phyloP scores from a whole-genome alignment of 2,888 invertebrate genomes.

The Antitype chi region DNA sequence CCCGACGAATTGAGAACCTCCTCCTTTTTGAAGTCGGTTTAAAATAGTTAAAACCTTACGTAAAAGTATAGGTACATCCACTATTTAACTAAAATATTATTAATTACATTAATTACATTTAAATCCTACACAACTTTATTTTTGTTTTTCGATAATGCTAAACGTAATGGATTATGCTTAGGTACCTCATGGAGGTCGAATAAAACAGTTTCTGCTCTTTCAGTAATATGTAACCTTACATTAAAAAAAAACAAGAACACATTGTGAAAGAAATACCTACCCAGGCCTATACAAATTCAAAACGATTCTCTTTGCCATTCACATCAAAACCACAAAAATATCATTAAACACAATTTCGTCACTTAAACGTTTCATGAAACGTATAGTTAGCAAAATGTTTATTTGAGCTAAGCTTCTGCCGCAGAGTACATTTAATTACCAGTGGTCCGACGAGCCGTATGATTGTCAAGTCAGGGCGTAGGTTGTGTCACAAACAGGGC shows the following conservation, averaged over 20 bases:
- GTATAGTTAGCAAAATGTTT: conserved; percentile 53
- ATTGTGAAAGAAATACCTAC: background rate
- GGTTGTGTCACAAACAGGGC: conserved; percentile 67
- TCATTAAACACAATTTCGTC: background rate
- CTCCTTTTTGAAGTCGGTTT: too few relatives aligned
- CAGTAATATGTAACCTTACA: too few relatives aligned
- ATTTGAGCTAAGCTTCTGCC: conserved; percentile 52
- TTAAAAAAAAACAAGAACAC: background rate
- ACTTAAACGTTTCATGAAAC: conserved; percentile 11
- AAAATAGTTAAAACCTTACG: too few relatives aligned
- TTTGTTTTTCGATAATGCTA: too few relatives aligned
- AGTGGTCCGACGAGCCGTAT: conserved; percentile 77
- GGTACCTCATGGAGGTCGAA: too few relatives aligned
- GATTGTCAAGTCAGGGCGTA: conserved; percentile 76
- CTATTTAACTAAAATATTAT: too few relatives aligned
- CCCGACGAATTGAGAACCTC: too few relatives aligned
- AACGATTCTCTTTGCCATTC: background rate
- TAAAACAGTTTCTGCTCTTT: too few relatives aligned
- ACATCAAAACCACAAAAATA: background rate
- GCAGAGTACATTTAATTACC: conserved; percentile 78
- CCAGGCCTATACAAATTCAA: background rate
- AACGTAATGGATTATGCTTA: too few relatives aligned
- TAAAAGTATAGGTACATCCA: too few relatives aligned
- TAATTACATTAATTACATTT: too few relatives aligned
- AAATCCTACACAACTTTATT: too few relatives aligned